Conservation (phyloP, 1,140 invertebrate genomes). For the Ceratina australensis region DNA sequence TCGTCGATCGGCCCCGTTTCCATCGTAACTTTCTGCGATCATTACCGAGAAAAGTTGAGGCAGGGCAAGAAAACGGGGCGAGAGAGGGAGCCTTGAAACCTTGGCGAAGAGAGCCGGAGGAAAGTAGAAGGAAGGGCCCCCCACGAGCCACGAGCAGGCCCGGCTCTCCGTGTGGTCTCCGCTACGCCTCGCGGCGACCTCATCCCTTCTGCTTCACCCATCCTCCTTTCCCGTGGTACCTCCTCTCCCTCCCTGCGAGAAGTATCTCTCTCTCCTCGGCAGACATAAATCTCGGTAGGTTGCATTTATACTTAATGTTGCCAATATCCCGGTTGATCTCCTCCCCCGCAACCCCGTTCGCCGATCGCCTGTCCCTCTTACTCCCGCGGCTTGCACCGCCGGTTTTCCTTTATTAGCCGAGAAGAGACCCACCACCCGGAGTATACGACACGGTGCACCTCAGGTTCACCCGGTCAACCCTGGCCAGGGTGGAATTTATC, state of each 20-base stretch:
- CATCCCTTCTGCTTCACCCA: constrained; percentile 72
- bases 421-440: constrained; percentile 58
- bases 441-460: constrained; percentile 60
- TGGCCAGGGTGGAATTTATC: constrained; percentile 63
- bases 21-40: neutral
- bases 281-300: constrained; percentile 75
- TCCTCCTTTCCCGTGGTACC: constrained; percentile 44
- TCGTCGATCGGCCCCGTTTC: too few relatives aligned
- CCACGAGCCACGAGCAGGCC: constrained; percentile 68
- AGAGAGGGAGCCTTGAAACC: constrained; percentile 26
- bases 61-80: constrained; percentile 3
- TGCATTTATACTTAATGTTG: constrained; percentile 77
- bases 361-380: constrained; percentile 28
- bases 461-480: constrained; percentile 63
- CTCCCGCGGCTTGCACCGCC: neutral
- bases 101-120: constrained; percentile 48
- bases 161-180: constrained; percentile 75
- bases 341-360: constrained; percentile 21
- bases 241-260: constrained; percentile 47
- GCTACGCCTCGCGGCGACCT: constrained; percentile 74
- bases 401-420: constrained; percentile 69
- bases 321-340: constrained; percentile 73
- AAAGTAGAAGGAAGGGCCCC: constrained; percentile 70
- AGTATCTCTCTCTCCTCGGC: constrained; percentile 63
- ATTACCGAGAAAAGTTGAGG: neutral